A percentile compares a stretch with the other conserved stretches of the same genome.
phyloP scores from a whole-genome alignment of 2,797 vertebrate species.

The Tokudaia tokunoshimensis region DNA sequence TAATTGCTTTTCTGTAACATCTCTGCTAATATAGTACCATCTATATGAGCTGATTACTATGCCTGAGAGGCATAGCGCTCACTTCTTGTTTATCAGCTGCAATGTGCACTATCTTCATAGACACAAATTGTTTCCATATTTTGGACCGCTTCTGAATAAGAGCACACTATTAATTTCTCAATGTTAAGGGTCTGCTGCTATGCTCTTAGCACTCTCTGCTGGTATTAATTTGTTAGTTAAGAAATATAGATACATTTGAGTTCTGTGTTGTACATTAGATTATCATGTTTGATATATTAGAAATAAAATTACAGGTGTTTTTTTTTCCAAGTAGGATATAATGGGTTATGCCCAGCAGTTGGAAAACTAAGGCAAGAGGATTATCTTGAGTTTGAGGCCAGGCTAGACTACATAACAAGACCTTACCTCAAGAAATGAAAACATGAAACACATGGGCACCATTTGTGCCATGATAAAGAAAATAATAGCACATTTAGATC shows the following conservation, averaged over 20 bases:
- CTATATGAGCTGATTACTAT: neutral
- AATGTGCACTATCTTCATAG: neutral
- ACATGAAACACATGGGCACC: neutral
- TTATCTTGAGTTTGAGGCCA: neutral
- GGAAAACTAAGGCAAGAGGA: neutral
- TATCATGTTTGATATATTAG: neutral
- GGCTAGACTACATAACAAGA: neutral
- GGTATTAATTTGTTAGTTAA: neutral
- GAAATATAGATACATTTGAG: neutral
- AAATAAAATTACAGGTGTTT: neutral
- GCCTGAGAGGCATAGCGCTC: neutral
- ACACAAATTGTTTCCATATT: neutral
- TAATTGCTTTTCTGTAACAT: neutral
- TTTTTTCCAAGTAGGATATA: neutral
- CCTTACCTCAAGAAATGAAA: neutral
- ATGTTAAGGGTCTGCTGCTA: neutral
- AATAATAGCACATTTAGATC: constrained; percentile 1
- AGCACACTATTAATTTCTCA: neutral
- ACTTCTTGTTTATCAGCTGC: neutral
- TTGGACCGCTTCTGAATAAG: neutral
- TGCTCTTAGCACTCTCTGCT: neutral
- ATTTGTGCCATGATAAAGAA: neutral
- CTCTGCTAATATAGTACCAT: neutral
- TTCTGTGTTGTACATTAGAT: neutral
- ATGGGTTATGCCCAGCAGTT: neutral